Base-by-base conservation (phyloP, 1,140 invertebrate genomes). In the Lineus longissimus region DNA sequence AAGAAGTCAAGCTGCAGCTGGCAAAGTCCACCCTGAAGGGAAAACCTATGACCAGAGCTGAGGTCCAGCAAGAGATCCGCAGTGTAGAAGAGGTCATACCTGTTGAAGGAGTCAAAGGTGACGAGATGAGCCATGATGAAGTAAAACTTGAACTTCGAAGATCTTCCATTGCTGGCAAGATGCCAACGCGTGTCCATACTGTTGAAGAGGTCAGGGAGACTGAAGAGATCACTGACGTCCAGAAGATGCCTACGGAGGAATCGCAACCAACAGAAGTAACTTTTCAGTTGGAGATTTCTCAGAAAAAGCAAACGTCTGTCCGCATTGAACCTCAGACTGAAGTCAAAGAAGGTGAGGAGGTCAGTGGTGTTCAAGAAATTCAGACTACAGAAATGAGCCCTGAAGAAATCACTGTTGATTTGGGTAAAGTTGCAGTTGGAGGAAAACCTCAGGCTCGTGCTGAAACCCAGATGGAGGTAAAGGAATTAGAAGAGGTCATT, bases 1-100 rank as follows among this genome's bases (percentile, higher is more conserved):
- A 72, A 60, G 63, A 63, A 64, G 58, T 63, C 30, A 58, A 58
- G 59, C 61, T 64, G 23, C 11, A 56, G 25, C 41, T 67, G 13
- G 61, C 54, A 19, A 40, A 55, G 19, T 30, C 59, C 29, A 30
- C 47, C 27, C 36, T 36, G 4, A 47, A 62, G 45, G 40, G 43
- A 15, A 30, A 58, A 9, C 54, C 23, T 11, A 23, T 27, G 29
- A 29, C 62, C 1, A 63, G 62, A 29, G 41, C 58, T 55, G 55
- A 29, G 23, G 11, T 27, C 27, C 23, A n/a, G 11, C 55, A 57
- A 57, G 55, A 57, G 27, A 31, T 11, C 4, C 17, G n/a, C 6
- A 11, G 17, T 30, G n/a, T 7, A 11, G 25, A 57, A 57, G 55
- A 57, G 30, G 30, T 25, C 27, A 19, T 31, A 7, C 27, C 55